Base-by-base conservation (phyloP, 2,113 vertebrate species). In the Rallus limicola region DNA sequence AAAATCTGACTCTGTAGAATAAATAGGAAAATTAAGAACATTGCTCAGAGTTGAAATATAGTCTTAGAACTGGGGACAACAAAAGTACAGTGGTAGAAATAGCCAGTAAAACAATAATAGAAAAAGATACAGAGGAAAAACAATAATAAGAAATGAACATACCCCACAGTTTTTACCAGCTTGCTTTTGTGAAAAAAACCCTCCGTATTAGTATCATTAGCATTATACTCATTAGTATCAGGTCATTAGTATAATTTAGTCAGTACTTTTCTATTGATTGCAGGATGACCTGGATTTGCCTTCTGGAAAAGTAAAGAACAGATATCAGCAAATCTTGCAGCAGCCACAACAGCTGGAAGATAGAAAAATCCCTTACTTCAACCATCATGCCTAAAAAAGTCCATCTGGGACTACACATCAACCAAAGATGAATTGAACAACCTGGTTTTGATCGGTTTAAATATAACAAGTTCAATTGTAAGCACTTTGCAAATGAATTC, bases 111-210 rank as follows among this genome's bases (percentile, higher is more conserved):
- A 23, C 1, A 65, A 28, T 21, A 70, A 40, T 5, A 34, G 13
- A 26, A 79, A 58, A 46, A 60, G 0, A 48, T 13, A 28, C 0
- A 65, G 2, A 38, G 4, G 19, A 13, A n/a, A 76, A 82, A 23
- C 1, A 40, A 13, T 13, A 1, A 40, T 34, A 15, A 40, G 11
- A 48, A 1, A 6, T 62, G 5, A 90, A 40, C 2, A 53, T 8
- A 23, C 0, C 7, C 3, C 11, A 5, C 14, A 17, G 18, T n/a
- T 75, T 48, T 53, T 11, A 38, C 5, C 13, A 72, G 8, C 31
- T 91, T 85, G 86, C 16, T 25, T 72, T 44, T 38, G 31, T 14
- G 19, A 85, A 82, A 55, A 3, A 4, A 83, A 31, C 7, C 44
- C 44, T 19, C 46, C 4, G 9, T 42, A 42, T 28, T 77, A 34